Conservation (phyloP, 1,140 invertebrate genomes). For the Manduca sexta region DNA sequence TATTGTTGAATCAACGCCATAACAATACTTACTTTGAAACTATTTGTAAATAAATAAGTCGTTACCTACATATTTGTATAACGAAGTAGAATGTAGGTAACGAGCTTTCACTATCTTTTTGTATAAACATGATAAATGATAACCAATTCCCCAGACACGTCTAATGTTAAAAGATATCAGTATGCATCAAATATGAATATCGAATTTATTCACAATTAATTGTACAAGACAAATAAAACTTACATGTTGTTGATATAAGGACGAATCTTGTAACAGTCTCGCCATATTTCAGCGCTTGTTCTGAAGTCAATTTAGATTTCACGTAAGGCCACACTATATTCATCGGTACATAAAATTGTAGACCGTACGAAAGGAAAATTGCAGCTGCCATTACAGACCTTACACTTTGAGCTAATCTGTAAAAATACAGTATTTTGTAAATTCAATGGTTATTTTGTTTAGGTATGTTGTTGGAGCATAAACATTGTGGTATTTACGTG, state of each 20-base stretch:
- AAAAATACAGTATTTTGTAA: background rate
- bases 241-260: constrained; percentile 87
- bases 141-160: constrained; percentile 7
- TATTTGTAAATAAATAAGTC: no score
- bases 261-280: constrained; percentile 81
- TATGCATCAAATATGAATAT: background rate
- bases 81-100: constrained; percentile 7
- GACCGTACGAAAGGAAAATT: constrained; percentile 90
- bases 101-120: constrained; percentile 6
- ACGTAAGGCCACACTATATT: constrained; percentile 89
- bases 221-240: constrained; percentile 55
- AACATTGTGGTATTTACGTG: no score
- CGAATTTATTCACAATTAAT: background rate
- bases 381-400: constrained; percentile 88
- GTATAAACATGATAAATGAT: constrained; percentile 3
- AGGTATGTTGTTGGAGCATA: no score
- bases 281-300: constrained; percentile 74
- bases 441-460: background rate
- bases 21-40: no score
- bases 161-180: background rate
- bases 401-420: constrained; percentile 86
- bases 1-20: no score
- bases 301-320: constrained; percentile 75
- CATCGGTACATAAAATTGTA: constrained; percentile 95
- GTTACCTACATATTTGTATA: no score